Evolutionary conservation across 2,797 vertebrate genomes (phyloP).

Genomic region (Pipistrellus pygmaeus): DNA sequence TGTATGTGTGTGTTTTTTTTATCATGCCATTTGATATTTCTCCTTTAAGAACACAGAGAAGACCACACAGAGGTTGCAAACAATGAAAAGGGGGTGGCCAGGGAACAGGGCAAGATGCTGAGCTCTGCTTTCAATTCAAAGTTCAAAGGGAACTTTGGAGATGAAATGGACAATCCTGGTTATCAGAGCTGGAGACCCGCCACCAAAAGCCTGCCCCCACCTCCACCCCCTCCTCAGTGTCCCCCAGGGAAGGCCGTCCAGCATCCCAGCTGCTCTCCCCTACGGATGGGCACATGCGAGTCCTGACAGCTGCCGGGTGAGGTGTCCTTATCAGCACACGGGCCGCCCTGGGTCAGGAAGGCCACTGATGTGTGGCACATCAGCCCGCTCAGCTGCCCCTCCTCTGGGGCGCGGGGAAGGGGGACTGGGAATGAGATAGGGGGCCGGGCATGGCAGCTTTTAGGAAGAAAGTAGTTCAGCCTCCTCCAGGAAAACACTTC

Average conservation of each 20-base stretch:
- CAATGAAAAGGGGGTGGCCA: not conserved
- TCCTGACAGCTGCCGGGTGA: not conserved
- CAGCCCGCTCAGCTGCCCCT: no score
- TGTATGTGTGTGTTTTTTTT: not conserved
- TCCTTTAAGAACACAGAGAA: not conserved
- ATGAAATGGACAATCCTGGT: not conserved
- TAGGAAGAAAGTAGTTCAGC: not conserved
- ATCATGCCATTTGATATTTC: not conserved
- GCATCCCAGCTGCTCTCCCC: not conserved
- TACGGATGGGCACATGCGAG: not conserved
- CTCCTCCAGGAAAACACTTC: not conserved
- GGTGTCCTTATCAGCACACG: not conserved
- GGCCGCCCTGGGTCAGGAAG: not conserved
- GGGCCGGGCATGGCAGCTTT: not conserved
- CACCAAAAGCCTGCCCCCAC: not conserved
- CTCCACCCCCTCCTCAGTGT: not conserved
- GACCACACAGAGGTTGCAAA: not conserved
- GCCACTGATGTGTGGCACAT: no score
- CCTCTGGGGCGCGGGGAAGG: not conserved
- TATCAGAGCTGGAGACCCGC: fast-evolving
- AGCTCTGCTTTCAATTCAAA: not conserved
- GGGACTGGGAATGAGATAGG: not conserved
- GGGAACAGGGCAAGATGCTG: not conserved
- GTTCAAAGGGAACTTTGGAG: not conserved
- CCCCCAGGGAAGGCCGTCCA: not conserved